Base-by-base conservation (phyloP, 2,797 vertebrate genomes). In the Diceros bicornis region DNA sequence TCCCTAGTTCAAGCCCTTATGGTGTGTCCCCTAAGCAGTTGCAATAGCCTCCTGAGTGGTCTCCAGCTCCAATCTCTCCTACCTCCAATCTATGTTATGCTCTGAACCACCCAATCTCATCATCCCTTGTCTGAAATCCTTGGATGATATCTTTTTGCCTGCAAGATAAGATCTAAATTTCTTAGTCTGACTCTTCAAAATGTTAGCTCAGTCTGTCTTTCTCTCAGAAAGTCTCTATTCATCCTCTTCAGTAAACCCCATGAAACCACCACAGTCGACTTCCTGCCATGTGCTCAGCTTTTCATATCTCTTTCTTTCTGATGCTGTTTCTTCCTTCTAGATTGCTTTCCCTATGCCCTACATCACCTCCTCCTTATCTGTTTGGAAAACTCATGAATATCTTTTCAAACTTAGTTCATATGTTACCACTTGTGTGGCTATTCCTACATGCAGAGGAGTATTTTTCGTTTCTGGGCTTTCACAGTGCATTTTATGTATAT, bases 351-450 rank as follows among this genome's bases (percentile, higher is more conserved):
- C n/a, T n/a, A 1, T 71, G n/a, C 8, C 18, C n/a, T 81, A 14
- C 5, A 41, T 7, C 29, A 75, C 14, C 7, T 16, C 20, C 44
- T 79, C 34, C 27, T 92, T 64, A 61, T 75, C 37, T 94, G 16
- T 88, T 91, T 75, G 52, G 29, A 72, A 95, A 50, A 86, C 12
- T 86, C 59, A 93, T 41, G 41, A 77, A 18, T 79, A 68, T 79
- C 21, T 75, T 82, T 74, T 96, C 17, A 47, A 85, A 77, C 8
- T 81, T 52, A 44, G 21, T 50, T 81, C 27, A 9, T 37, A 44
- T 91, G 23, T 75, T 74, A 20, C 41, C 14, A 47, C 18, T 52
- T 11, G 20, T 77, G 18, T 37, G 8, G 29, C 18, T 69, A 69
- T 74, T 64, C 13, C 32, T 91, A 62, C 1, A 93, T 87, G 55